Evolutionary conservation across 2,113 vertebrate species (phyloP).

Genomic region (Ploceus nigricollis): DNA sequence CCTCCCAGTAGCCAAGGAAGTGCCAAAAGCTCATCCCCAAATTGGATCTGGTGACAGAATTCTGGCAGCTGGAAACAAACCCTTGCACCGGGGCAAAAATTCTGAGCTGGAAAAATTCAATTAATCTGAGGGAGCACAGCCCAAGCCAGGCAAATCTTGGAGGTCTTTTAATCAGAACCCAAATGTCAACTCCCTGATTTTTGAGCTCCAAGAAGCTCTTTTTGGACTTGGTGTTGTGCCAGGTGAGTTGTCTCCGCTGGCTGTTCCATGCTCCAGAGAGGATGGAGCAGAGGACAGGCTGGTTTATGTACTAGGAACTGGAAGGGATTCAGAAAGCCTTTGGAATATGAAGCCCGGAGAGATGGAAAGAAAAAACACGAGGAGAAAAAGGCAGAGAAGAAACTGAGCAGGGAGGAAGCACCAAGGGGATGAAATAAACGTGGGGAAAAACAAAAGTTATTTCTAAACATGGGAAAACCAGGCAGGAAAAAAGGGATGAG

Average conservation of each 20-base stretch:
- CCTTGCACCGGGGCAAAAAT: background rate
- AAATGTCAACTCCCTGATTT: background rate
- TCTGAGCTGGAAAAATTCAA: background rate
- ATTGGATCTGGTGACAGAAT: background rate
- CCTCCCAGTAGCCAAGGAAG: background rate
- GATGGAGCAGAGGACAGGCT: background rate
- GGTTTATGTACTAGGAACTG: background rate
- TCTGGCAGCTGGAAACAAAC: background rate
- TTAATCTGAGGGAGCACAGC: background rate
- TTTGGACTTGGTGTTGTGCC: background rate
- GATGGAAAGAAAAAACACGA: background rate
- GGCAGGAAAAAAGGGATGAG: background rate
- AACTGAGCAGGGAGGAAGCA: background rate
- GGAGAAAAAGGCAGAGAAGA: background rate
- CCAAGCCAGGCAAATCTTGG: background rate
- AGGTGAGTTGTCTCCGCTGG: background rate
- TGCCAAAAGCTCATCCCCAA: background rate
- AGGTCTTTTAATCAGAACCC: background rate
- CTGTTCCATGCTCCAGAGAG: background rate
- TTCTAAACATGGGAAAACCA: background rate
- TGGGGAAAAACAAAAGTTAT: background rate
- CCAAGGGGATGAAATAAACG: fast-evolving
- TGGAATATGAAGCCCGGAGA: background rate
- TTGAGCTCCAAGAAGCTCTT: background rate
- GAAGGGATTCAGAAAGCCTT: background rate